A percentile compares a stretch with the other conserved stretches of the same genome.
phyloP scores from a whole-genome alignment of 2,797 vertebrate genomes.

The Girardinus metallicus region DNA sequence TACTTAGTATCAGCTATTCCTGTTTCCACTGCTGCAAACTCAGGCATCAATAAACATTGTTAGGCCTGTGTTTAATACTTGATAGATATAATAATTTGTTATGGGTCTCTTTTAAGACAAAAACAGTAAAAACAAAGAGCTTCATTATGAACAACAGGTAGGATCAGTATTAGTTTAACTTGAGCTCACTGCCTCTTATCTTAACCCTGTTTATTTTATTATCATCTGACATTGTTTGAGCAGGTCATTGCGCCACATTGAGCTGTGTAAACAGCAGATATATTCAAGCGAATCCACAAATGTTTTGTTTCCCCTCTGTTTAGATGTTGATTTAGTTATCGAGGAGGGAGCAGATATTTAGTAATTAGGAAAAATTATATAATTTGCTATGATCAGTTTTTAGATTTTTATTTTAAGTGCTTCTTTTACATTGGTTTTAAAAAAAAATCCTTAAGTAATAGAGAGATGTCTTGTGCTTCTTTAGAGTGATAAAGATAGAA shows the following conservation, averaged over 20 bases:
- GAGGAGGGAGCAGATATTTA: neutral
- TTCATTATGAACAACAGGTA: neutral
- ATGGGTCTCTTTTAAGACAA: neutral
- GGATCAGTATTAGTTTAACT: neutral
- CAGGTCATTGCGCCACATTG: neutral
- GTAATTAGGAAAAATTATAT: neutral
- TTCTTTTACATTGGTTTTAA: neutral
- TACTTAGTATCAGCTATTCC: neutral
- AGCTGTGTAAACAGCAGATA: neutral
- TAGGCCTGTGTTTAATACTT: neutral
- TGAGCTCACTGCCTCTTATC: neutral
- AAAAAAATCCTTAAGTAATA: neutral
- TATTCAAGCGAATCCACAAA: neutral
- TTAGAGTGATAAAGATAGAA: neutral
- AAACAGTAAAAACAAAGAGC: neutral
- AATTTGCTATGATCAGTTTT: neutral
- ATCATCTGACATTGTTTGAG: neutral
- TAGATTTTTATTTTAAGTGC: neutral
- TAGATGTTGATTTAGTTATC: neutral
- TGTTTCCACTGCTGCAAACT: neutral
- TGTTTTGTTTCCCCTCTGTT: neutral
- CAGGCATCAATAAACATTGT: neutral
- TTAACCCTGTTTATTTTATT: neutral
- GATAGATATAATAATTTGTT: neutral
- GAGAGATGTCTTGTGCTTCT: neutral